Base-by-base conservation (phyloP, 2,888 invertebrate genomes). In the Ypsolopha scabrella region DNA sequence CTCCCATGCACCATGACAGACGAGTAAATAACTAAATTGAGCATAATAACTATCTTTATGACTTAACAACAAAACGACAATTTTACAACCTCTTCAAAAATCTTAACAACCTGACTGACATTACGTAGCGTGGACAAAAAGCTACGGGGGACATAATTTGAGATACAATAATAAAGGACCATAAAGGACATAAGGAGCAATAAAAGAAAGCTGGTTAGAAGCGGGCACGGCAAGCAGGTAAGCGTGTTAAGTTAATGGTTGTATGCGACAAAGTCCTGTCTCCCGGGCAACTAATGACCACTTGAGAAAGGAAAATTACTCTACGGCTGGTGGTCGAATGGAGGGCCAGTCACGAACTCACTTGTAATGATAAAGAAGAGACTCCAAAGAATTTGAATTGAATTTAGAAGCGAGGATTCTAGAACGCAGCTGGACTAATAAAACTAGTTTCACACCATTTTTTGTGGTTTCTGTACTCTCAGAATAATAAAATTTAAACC, bases 251-350 rank as follows among this genome's bases (percentile, higher is more conserved):
- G 68, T 72, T 80, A 80, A 83, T 78, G 72, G 72, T 66, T 65
- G 67, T 24, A 24, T 68, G 73, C 72, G 77, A 75, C 73, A 70
- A 70, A 75, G 68, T 68, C 70, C 70, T 68, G 74, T 78, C 74
- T 70, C 72, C 63, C 38, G 67, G 70, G 75, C 70, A 72, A 80
- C 80, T 83, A 86, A 85, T 83, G 83, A 79, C 79, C 77, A 79
- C 77, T 79, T 72, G 72, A 74, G 78, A 75, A 70, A 72, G 74
- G 81, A 76, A 78, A 81, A 83, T 81, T 80, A 80, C 80, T 64
- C 68, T 67, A 63, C 61, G 64, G 11, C 65, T 60, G 63, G 63
- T 67, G 67, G 67, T 69, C 72, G 70, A 70, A 67, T 68, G 71
- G 74, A 72, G 70, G 67, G 69, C 55, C 52, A 56, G 56, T 59